Conservation (phyloP, 2,797 vertebrate genomes). For the Parambassis ranga region DNA sequence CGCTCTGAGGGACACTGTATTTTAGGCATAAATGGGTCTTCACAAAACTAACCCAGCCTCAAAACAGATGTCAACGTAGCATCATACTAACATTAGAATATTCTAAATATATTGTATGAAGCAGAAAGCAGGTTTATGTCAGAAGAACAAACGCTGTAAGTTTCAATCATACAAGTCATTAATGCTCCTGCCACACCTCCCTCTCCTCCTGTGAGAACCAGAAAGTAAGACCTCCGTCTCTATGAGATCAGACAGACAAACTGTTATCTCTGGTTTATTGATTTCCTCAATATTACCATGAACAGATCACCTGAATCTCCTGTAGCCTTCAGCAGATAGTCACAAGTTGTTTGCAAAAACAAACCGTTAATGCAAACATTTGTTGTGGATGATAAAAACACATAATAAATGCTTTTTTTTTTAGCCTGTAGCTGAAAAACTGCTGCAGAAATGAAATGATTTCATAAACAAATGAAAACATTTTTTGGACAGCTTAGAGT, state of each 20-base stretch:
- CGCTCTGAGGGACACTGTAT: background rate
- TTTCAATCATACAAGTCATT: background rate
- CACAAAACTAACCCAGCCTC: constrained; percentile 16
- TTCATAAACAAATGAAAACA: too few species aligned
- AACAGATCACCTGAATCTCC: too few species aligned
- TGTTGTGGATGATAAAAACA: too few species aligned
- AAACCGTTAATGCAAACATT: too few species aligned
- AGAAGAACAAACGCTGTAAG: background rate
- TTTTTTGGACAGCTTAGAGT: too few species aligned
- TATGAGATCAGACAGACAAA: too few species aligned
- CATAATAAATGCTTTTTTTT: too few species aligned
- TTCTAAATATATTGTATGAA: constrained; percentile 21
- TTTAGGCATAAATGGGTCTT: constrained; percentile 8
- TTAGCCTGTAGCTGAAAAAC: too few species aligned
- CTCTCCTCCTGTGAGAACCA: background rate
- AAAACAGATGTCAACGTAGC: constrained; percentile 42
- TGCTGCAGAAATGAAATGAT: too few species aligned
- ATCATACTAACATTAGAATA: background rate
- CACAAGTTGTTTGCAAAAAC: background rate
- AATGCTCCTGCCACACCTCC: background rate
- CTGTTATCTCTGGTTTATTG: too few species aligned
- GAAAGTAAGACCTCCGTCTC: background rate
- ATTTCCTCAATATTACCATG: background rate
- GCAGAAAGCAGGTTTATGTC: too few species aligned
- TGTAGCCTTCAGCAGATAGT: background rate